Percentiles rank a stretch among this genome's conserved stretches.
phyloP scores from a whole-genome alignment of 2,113 vertebrate genomes.

The Mugil cephalus region DNA sequence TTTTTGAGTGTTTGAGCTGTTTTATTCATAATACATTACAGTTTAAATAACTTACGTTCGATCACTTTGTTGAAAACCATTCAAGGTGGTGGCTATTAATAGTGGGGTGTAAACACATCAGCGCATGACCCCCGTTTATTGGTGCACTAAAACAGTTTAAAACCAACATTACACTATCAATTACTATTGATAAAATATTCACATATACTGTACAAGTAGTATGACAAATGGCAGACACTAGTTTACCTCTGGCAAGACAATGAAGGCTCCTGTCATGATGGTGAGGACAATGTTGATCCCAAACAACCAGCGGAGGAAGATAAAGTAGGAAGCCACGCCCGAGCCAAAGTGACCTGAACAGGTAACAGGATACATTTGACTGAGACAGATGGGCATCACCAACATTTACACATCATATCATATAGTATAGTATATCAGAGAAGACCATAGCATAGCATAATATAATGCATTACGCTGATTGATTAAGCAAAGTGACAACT shows the following conservation, averaged over 20 bases:
- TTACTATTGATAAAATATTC: neutral
- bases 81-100: too few relatives aligned
- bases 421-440: neutral
- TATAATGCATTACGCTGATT: neutral
- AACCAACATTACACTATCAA: too few relatives aligned
- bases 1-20: too few relatives aligned
- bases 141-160: too few relatives aligned
- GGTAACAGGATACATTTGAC: constrained; percentile 26
- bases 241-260: constrained; percentile 96
- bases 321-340: constrained; percentile 98
- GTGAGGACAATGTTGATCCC: constrained; percentile 97
- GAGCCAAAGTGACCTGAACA: constrained; percentile 96
- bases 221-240: neutral
- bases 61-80: too few relatives aligned
- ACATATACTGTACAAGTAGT: neutral
- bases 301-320: constrained; percentile 97
- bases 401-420: too few relatives aligned
- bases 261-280: constrained; percentile 95
- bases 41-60: too few relatives aligned
- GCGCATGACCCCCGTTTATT: too few relatives aligned
- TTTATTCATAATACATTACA: too few relatives aligned
- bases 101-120: too few relatives aligned
- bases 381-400: neutral
- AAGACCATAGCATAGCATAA: neutral
- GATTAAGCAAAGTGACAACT: constrained; percentile 63